Percentiles rank a stretch among this genome's conserved stretches.
Conservation (phyloP, 2,888 invertebrate species). For the Allolobophora icterica region DNA sequence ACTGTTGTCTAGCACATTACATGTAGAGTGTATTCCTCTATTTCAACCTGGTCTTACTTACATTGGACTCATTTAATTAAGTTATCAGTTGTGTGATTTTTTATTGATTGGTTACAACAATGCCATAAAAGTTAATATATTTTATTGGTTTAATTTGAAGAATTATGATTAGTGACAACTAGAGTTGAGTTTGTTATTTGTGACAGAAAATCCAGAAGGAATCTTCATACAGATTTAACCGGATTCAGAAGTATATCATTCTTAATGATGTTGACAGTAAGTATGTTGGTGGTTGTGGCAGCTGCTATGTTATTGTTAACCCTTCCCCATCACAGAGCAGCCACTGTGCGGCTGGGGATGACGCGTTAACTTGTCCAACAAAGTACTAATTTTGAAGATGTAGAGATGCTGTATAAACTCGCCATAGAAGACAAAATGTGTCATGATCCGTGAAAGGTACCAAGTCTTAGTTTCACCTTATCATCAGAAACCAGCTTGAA, state of each 20-base stretch:
- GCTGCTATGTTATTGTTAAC: background rate
- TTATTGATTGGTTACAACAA: background rate
- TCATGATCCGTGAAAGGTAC: no score
- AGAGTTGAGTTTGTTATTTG: slow-evolving; percentile 22
- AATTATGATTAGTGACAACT: background rate
- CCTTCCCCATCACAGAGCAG: no score
- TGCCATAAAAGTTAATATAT: background rate
- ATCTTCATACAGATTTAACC: slow-evolving; percentile 70
- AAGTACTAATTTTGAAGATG: no score
- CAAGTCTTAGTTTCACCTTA: no score
- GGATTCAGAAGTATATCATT: slow-evolving; percentile 84
- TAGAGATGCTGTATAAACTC: no score
- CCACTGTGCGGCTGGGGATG: no score
- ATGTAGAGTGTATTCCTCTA: background rate
- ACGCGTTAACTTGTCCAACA: no score
- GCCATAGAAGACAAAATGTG: no score
- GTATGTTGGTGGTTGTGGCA: slow-evolving; percentile 36
- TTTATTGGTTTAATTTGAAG: background rate
- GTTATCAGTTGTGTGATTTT: background rate
- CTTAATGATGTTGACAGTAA: slow-evolving; percentile 73
- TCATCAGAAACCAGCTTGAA: no score
- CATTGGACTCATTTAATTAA: background rate
- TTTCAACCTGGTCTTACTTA: background rate
- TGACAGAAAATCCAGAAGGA: slow-evolving; percentile 40
- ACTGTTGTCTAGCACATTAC: no score